phyloP scores from a whole-genome alignment of 92 coral and sea anemone genomes.

The Umimayanthus chanpuru region DNA sequence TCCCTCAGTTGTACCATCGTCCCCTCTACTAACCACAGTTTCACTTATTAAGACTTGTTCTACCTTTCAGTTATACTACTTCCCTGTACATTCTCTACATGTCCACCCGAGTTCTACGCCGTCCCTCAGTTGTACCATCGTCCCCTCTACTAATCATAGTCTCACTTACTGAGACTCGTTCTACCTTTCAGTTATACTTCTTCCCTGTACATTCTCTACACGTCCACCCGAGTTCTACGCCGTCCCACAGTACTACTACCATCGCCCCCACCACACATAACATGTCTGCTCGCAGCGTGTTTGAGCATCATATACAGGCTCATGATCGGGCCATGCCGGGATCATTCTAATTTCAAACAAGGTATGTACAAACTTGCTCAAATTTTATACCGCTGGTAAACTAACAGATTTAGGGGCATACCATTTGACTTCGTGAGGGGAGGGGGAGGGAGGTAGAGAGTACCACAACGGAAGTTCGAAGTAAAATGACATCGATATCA shows the following conservation, averaged over 20 bases:
- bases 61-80: constrained; percentile 3
- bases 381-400: background rate
- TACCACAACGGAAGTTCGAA: too few species aligned
- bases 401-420: background rate
- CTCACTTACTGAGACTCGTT: background rate
- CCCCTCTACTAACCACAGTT: background rate
- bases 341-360: background rate
- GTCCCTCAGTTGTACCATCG: background rate
- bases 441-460: too few species aligned
- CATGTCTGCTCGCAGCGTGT: background rate
- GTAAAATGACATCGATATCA: too few species aligned
- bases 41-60: background rate
- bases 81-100: constrained; percentile 27
- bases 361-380: background rate
- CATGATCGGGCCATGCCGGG: constrained; percentile 7
- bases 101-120: constrained; percentile 2
- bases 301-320: background rate
- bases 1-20: background rate
- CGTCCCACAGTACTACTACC: background rate
- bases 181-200: constrained; percentile 6
- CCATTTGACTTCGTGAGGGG: too few species aligned
- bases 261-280: background rate
- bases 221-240: constrained; percentile 1
- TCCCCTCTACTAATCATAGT: background rate
- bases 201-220: constrained; percentile 30